Conservation (phyloP, 2,888 invertebrate species). For the Oxytorus armatus region DNA sequence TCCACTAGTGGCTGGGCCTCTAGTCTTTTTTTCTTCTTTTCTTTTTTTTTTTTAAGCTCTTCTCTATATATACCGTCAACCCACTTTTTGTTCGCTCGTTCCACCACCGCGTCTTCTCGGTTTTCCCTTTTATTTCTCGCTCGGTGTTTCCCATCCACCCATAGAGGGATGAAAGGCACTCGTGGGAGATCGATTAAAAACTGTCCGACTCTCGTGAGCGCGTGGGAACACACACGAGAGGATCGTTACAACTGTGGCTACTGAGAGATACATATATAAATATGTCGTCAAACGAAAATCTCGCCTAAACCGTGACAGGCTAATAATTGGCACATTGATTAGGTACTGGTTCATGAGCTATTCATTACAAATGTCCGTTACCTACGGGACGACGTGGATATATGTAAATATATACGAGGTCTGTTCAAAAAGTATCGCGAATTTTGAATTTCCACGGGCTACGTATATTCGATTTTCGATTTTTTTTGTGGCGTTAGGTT, state of each 20-base stretch:
- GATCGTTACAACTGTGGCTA: not conserved
- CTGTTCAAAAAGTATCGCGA: too few species aligned
- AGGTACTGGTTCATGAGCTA: conserved; percentile 25
- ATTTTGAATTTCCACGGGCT: too few species aligned
- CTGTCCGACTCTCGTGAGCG: conserved; percentile 41
- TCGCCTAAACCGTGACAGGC: conserved; percentile 43
- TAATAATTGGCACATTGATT: conserved; percentile 63
- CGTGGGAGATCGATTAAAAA: conserved; percentile 66
- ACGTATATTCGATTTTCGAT: too few species aligned
- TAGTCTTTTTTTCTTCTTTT: conserved; percentile 2
- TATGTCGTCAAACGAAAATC: conserved; percentile 27
- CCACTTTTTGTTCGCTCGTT: conserved; percentile 59
- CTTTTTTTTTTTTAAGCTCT: conserved; percentile 6
- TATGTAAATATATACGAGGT: too few species aligned
- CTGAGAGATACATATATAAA: not conserved
- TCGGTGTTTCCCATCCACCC: conserved; percentile 36
- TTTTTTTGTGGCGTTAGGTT: too few species aligned
- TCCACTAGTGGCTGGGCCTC: conserved; percentile 6
- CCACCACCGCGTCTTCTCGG: conserved; percentile 42
- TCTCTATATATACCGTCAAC: conserved; percentile 36
- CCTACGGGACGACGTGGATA: not conserved
- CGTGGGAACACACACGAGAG: conserved; percentile 16
- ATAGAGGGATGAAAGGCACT: conserved; percentile 55
- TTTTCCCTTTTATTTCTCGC: conserved; percentile 62
- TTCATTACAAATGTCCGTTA: conserved; percentile 35